Evolutionary conservation across 1,140 invertebrate species (phyloP), one percentile per base, ranked within the genome.

Genomic region (Temnothorax longispinosus): DNA sequence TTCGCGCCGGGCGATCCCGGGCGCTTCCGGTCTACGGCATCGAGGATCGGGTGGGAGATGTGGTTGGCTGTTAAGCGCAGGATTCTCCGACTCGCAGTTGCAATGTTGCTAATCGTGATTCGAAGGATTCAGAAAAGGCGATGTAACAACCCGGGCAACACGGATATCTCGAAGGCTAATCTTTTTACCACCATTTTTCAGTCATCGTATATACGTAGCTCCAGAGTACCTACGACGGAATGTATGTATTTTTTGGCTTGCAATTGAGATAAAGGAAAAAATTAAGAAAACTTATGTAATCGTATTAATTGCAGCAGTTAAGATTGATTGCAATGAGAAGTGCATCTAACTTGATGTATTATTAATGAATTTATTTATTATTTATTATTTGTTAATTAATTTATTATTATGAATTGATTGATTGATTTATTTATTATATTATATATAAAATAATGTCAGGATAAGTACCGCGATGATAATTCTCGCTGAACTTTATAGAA

Each of bases 71-170:
- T 56, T 38, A 35, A 60, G 27, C 54, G 52, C 54, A 13, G 38
- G 10, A 75, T 71, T 44, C 44, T 35, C 6, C 18, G 18, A 47
- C 32, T 56, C 47, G 77, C 47, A 71, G 2, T 54, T 71, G 77
- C 64, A 27, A 54, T 41, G 64, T 10, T 58, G 80, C 80, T 75
- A 75, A 74, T 75, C 80, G 67, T 54, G 32, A 75, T 27, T 27
- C n/a, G 21, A 32, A 50, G 27, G 7, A 75, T 62, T 84, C 54
- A 1, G 54, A 38, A 50, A 74, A 47, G 38, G 18, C n/a, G 44
- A 74, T 35, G 78, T 72, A 82, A 82, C 58, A 7, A n/a, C 32
- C 35, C 64, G 62, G 13, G 8, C 38, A 44, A 71, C 64, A 15
- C 11, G 27, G 35, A 32, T 74, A 72, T 47, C 52, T 74, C 15